Evolutionary conservation across 2,888 invertebrate genomes (phyloP).

Genomic region (Caenorhabditis angaria): DNA sequence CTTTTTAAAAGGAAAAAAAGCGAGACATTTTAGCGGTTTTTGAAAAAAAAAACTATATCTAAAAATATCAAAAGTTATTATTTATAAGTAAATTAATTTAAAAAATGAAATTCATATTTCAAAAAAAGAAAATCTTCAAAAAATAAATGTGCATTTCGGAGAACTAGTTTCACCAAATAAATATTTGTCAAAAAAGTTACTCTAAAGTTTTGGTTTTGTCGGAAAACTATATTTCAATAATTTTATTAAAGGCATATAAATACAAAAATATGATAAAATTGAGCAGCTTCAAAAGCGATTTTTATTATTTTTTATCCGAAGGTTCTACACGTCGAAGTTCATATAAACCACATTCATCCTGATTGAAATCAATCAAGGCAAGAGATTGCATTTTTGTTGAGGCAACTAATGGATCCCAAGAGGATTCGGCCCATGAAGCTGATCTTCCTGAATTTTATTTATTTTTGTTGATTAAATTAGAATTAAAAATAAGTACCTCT

Average conservation of each 20-base stretch:
- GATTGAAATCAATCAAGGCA: slow-evolving; percentile 46
- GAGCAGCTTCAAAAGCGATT: not conserved
- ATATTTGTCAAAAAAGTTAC: not conserved
- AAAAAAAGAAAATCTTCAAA: not conserved
- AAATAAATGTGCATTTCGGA: not conserved
- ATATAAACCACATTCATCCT: slow-evolving; percentile 53
- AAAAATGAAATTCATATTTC: too few species aligned
- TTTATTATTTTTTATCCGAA: slow-evolving; percentile 14
- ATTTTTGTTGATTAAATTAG: too few species aligned
- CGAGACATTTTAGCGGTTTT: not conserved
- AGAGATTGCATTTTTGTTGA: slow-evolving; percentile 48
- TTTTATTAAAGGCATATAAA: slow-evolving; percentile 21
- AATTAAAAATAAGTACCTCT: slow-evolving; percentile 36
- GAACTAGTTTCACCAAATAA: not conserved
- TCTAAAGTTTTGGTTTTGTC: not conserved
- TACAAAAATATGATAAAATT: slow-evolving; percentile 3
- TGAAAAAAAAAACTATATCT: not conserved
- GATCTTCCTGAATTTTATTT: slow-evolving; percentile 59
- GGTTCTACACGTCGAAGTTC: slow-evolving; percentile 39
- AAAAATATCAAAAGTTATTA: too few species aligned
- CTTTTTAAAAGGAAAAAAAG: not conserved
- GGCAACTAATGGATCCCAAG: slow-evolving; percentile 62
- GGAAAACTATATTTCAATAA: not conserved
- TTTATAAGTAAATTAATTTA: too few species aligned
- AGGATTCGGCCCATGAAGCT: slow-evolving; percentile 59